A percentile compares a stretch with the other conserved stretches of the same genome.
Conservation (phyloP, 1,140 invertebrate genomes). For the Apocrypta bakeri region DNA sequence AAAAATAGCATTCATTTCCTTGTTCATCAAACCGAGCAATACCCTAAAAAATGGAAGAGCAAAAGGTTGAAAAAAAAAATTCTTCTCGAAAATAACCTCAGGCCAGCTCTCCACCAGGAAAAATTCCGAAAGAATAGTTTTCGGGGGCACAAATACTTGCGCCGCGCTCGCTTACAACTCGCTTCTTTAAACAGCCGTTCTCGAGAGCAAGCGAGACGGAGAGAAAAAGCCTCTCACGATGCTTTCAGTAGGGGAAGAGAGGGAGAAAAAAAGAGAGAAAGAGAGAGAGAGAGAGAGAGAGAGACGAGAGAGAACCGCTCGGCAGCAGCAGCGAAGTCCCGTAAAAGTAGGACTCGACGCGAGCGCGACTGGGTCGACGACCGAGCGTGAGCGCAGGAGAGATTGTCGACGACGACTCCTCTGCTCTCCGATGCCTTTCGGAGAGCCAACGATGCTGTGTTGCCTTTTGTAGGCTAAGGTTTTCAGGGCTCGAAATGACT, state of each 20-base stretch:
- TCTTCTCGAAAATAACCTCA: not conserved
- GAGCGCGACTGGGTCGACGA: constrained; percentile 59
- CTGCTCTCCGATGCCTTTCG: not conserved
- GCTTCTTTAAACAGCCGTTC: not conserved
- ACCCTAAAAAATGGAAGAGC: not conserved
- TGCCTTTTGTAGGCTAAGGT: not conserved
- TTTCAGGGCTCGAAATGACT: not conserved
- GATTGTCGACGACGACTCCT: constrained; percentile 14
- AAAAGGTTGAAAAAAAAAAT: not conserved
- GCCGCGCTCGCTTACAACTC: not conserved
- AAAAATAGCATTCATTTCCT: too few species aligned
- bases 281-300: not conserved
- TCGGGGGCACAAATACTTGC: constrained; percentile 1
- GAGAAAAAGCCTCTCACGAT: not conserved
- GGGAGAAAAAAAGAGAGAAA: not conserved
- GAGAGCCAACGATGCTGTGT: not conserved
- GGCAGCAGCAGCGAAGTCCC: constrained; percentile 45
- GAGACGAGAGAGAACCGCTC: constrained; percentile 41
- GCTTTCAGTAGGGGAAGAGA: not conserved
- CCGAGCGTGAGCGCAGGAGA: constrained; percentile 36
- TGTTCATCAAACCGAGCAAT: too few species aligned
- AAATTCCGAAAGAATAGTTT: constrained; percentile 40
- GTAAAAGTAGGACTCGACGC: constrained; percentile 62
- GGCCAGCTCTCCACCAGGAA: not conserved
- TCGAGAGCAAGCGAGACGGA: not conserved